Evolutionary conservation across 1,140 invertebrate species (phyloP), one percentile per base, ranked within the genome.

Genomic region (Euschistus heros): DNA sequence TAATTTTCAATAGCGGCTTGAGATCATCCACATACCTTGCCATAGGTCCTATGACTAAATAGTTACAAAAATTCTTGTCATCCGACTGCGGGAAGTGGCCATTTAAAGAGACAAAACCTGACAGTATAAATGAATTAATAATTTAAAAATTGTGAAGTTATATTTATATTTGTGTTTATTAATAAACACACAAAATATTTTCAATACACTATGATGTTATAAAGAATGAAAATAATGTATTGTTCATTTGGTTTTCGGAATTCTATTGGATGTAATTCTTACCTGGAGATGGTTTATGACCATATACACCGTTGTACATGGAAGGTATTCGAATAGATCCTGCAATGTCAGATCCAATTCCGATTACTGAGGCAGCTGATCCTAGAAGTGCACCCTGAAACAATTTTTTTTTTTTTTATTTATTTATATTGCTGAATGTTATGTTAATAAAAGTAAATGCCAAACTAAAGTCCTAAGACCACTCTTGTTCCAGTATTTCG

Each of bases 271-370:
- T 30, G 3, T 30, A 13, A 37, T 50, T 50, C 47, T 72, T 71
- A 84, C 86, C 84, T 69, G 82, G 79, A 0, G 89, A 86, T 20
- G 91, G 85, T 72, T 93, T 94, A 73, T 93, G 89, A 22, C 91
- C 91, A 73, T 90, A 95, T 33, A 96, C 77, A 20, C 93, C 92
- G 75, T 86, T 89, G 72, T 89, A 93, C 47, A 88, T 80, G 10
- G 87, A 81, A 0, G 93, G 93, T 69, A 96, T 77, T 30, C 92
- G 80, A 67, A 96, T 88, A 14, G 91, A 94, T 15, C 93, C 85
- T 17, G 85, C 88, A 64, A 95, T 83, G 75, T 97, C 93, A 0
- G 90, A 91, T 7, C 90, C 90, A 46, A 97, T 76, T 30, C 92
- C 91, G 54, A 94, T 79, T 0, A 88, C 73, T 0, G 89, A 86